Conservation (phyloP, 1,140 invertebrate genomes). For the Penaeus japonicus region DNA sequence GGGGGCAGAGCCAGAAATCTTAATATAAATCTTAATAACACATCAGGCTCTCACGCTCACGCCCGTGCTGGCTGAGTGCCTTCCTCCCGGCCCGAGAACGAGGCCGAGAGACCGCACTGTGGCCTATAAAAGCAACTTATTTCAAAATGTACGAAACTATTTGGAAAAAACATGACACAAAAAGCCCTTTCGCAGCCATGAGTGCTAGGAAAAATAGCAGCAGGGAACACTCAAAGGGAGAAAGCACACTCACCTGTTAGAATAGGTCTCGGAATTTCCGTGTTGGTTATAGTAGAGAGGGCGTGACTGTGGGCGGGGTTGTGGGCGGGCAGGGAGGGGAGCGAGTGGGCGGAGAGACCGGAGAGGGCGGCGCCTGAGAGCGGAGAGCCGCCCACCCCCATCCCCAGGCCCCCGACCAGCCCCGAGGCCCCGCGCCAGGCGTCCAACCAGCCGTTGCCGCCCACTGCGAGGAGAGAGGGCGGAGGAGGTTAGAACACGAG, state of each 20-base stretch:
- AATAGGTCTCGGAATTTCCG: slow-evolving; percentile 26
- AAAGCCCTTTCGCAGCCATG: neutral
- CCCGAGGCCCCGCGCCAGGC: slow-evolving; percentile 45
- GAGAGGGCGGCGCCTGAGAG: slow-evolving; percentile 37
- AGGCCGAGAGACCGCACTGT: too few species aligned
- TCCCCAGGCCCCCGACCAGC: slow-evolving; percentile 35
- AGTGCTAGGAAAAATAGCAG: neutral
- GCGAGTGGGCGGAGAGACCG: slow-evolving; percentile 43
- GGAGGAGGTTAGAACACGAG: neutral
- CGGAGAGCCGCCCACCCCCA: slow-evolving; percentile 36
- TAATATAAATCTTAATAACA: neutral
- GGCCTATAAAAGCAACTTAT: too few species aligned
- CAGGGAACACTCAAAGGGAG: too few species aligned
- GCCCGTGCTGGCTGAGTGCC: too few species aligned
- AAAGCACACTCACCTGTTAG: slow-evolving; percentile 9
- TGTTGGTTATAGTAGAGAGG: slow-evolving; percentile 39
- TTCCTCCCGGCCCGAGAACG: too few species aligned
- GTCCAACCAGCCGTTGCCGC: slow-evolving; percentile 46
- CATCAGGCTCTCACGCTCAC: too few species aligned
- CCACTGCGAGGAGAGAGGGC: neutral
- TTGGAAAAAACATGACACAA: neutral
- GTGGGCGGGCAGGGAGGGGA: slow-evolving; percentile 39
- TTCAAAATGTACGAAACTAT: too few species aligned
- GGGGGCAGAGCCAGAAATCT: neutral
- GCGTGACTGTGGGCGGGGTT: slow-evolving; percentile 38